Conservation (phyloP, 2,888 invertebrate species). For the Lasioglossum marginatum region DNA sequence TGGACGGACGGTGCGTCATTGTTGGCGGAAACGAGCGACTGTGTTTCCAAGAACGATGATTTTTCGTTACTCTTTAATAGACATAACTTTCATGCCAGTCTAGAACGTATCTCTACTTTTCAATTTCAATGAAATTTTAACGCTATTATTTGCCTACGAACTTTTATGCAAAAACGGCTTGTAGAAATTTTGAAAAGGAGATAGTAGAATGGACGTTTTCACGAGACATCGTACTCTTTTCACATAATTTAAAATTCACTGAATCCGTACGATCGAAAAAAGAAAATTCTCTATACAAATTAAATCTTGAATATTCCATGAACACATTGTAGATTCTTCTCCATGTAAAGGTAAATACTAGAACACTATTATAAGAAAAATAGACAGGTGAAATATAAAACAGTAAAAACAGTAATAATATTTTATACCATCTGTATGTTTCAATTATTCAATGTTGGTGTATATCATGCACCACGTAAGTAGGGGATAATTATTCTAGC, state of each 20-base stretch:
- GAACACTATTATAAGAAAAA: background rate
- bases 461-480: background rate
- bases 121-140: background rate
- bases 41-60: background rate
- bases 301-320: background rate
- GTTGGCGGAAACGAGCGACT: background rate
- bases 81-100: background rate
- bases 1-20: background rate
- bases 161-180: background rate
- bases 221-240: background rate
- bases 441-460: background rate
- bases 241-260: background rate
- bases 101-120: background rate
- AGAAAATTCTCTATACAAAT: background rate
- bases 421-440: background rate
- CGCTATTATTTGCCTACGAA: background rate
- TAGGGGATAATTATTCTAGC: background rate
- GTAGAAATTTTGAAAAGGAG: background rate
- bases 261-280: background rate
- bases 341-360: background rate
- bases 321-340: background rate
- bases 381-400: background rate
- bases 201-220: background rate
- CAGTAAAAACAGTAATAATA: background rate
- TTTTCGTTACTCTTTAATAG: background rate